phyloP scores from a whole-genome alignment of 2,888 invertebrate genomes.

The Cordilura impudica region DNA sequence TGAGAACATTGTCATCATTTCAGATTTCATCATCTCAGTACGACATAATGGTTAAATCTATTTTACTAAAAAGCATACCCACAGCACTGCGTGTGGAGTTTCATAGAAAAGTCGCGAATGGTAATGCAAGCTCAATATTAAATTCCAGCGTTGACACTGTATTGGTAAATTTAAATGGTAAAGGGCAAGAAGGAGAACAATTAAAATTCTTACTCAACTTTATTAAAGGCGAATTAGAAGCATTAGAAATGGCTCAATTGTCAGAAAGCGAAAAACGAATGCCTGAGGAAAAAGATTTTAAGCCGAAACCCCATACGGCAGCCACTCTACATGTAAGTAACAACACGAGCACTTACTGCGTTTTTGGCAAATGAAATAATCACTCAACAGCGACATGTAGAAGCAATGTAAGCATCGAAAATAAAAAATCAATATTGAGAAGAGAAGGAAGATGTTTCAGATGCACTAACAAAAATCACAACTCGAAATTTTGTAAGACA shows the following conservation, averaged over 20 bases:
- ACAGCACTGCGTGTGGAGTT: slow-evolving; percentile 29
- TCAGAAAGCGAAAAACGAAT: slow-evolving; percentile 33
- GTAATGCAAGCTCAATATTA: slow-evolving; percentile 19
- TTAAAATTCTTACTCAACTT: slow-evolving; percentile 30
- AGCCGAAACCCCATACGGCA: slow-evolving; percentile 2
- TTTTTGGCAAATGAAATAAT: slow-evolving; percentile 42
- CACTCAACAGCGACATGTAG: slow-evolving; percentile 36
- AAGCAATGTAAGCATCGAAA: slow-evolving; percentile 14
- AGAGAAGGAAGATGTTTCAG: slow-evolving; percentile 51
- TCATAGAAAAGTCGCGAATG: slow-evolving; percentile 29
- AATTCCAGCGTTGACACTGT: slow-evolving; percentile 1
- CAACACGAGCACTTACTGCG: slow-evolving; percentile 5
- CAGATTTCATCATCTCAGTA: slow-evolving; percentile 53
- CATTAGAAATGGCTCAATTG: slow-evolving; percentile 46
- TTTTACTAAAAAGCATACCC: too few relatives aligned
- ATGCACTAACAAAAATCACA: slow-evolving; percentile 52
- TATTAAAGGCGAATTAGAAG: slow-evolving; percentile 49
- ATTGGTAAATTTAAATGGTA: slow-evolving; percentile 7
- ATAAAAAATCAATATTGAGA: slow-evolving; percentile 15
- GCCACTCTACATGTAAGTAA: slow-evolving; percentile 11
- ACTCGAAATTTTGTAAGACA: slow-evolving; percentile 46
- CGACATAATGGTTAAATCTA: too few relatives aligned
- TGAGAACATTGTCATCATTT: slow-evolving; percentile 49
- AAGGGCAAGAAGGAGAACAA: slow-evolving; percentile 17
- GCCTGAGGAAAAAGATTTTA: neutral